Base-by-base conservation (phyloP, 2,113 vertebrate genomes). In the Thunnus thynnus region DNA sequence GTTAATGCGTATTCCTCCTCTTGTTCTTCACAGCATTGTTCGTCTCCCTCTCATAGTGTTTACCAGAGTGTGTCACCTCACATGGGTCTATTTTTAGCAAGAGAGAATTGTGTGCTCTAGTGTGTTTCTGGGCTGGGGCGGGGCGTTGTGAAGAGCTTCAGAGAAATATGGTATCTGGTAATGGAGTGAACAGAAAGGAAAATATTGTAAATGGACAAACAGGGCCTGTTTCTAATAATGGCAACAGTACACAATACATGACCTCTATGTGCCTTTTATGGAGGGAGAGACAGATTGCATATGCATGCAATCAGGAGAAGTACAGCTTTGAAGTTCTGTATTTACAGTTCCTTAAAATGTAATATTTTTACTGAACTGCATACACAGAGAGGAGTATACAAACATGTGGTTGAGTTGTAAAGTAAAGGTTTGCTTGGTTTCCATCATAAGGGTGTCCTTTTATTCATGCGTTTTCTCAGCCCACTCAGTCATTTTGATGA, bases 51-150 rank as follows among this genome's bases (percentile, higher is more conserved):
- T 0, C 65, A 30, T 44, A 56, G 61, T 91, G 90, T 92, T 93
- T 92, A 92, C 84, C 86, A 79, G 74, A 88, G 83, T 78, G 84
- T 89, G 91, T 91, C 91, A 58, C 79, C 88, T 91, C 91, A 90
- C 91, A 90, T 93, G 91, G 90, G 78, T 81, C 89, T 94, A 93
- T 93, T 93, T 93, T 90, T 93, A 93, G 93, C 75, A 25, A n/a
- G 58, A 3, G 78, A 78, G 82, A 87, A 82, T 60, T 77, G 86
- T 77, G 86, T 72, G 78, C 66, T 75, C 56, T 76, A 71, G 76
- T 85, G 84, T 86, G 60, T 84, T 69, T 83, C 52, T 76, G 68
- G 69, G 64, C 56, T 41, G 55, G 83, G 83, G 86, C n/a, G 80
- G 84, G 41, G 74, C 82, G 30, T 32, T 41, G 54, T 32, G 83